Conservation (phyloP, 2,888 invertebrate genomes). For the Rhimphoctona megacephalus region DNA sequence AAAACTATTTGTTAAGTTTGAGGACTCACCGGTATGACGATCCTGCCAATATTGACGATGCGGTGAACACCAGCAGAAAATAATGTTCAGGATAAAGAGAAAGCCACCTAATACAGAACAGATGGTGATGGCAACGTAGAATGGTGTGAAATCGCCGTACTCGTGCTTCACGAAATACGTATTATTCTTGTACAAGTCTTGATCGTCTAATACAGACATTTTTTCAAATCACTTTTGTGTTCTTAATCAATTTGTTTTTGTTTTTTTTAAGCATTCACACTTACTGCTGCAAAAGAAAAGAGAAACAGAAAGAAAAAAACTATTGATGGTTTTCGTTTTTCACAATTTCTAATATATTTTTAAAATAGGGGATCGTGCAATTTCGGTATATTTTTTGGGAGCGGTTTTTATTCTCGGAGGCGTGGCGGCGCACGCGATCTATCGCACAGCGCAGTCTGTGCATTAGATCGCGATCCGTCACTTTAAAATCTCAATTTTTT, state of each 20-base stretch:
- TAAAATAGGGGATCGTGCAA: background rate
- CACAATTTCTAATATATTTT: background rate
- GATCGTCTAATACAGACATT: constrained; percentile 85
- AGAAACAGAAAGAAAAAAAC: constrained; percentile 15
- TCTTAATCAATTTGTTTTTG: constrained; percentile 32
- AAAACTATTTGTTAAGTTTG: background rate
- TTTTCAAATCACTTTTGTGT: constrained; percentile 43
- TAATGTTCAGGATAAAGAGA: constrained; percentile 91
- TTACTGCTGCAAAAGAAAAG: constrained; percentile 69
- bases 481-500: background rate
- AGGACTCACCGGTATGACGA: constrained; percentile 89
- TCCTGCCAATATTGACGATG: constrained; percentile 94
- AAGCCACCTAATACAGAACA: constrained; percentile 90
- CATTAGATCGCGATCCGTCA: constrained; percentile 26
- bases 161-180: constrained; percentile 87
- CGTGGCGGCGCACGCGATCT: constrained; percentile 63
- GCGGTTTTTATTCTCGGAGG: constrained; percentile 41
- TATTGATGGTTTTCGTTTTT: background rate
- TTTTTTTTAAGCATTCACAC: constrained; percentile 48
- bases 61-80: constrained; percentile 93
- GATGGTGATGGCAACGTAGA: constrained; percentile 93
- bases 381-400: constrained; percentile 5
- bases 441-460: constrained; percentile 37
- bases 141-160: constrained; percentile 93
- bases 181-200: constrained; percentile 87